Percentiles rank a stretch among this genome's conserved stretches.
Conservation (phyloP, 2,888 invertebrate species). For the Laspeyria flexula region DNA sequence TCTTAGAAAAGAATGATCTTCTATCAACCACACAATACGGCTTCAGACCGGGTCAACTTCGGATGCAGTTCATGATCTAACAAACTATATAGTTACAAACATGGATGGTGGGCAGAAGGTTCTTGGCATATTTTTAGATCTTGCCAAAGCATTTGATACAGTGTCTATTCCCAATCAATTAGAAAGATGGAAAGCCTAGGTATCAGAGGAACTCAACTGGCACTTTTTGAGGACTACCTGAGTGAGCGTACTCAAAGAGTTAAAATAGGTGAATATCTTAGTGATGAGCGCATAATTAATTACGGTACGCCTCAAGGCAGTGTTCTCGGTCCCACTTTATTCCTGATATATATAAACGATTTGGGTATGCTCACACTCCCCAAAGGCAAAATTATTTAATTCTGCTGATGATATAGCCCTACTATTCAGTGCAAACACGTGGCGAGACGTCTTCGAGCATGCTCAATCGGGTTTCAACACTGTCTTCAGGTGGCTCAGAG, state of each 20-base stretch:
- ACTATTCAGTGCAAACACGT: neutral
- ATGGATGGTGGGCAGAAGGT: conserved; percentile 6
- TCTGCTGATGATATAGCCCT: conserved; percentile 5
- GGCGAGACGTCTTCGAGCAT: neutral
- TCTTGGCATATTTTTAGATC: conserved; percentile 1
- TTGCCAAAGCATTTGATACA: conserved; percentile 1
- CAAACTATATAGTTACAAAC: conserved; percentile 2
- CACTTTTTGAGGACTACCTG: neutral
- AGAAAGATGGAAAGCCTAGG: neutral
- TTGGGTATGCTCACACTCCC: neutral
- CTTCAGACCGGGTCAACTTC: conserved; percentile 6
- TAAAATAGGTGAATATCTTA: neutral
- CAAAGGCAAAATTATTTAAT: neutral
- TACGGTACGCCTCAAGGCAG: conserved; percentile 1
- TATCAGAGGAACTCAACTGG: neutral
- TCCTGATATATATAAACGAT: neutral
- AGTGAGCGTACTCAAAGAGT: neutral
- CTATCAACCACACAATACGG: conserved; percentile 7
- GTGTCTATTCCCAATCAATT: neutral
- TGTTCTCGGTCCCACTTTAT: neutral
- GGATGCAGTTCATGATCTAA: conserved; percentile 14
- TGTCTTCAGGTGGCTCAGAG: neutral
- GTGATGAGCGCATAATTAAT: neutral
- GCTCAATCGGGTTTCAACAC: neutral
- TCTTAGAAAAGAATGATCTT: conserved; percentile 7